A percentile compares a stretch with the other conserved stretches of the same genome.
Conservation (phyloP, 2,113 vertebrate genomes). For the Leptobrachium leishanense region DNA sequence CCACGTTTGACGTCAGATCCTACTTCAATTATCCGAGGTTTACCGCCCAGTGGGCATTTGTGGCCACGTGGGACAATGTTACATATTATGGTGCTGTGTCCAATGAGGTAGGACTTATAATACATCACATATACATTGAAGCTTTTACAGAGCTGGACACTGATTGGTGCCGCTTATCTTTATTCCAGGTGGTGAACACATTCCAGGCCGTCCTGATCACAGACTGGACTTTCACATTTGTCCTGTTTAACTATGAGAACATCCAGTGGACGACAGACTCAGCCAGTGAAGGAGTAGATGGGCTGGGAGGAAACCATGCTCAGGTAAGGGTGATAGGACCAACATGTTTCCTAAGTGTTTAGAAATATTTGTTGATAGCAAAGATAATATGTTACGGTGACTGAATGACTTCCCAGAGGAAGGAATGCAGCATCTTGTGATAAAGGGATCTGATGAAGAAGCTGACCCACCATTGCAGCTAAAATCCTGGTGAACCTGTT, state of each 20-base stretch:
- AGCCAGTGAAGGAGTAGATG: not conserved
- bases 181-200: constrained; percentile 51
- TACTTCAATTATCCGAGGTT: constrained; percentile 56
- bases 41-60: constrained; percentile 53
- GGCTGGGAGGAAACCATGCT: not conserved
- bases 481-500: too few species aligned
- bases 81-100: too few species aligned
- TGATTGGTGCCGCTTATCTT: too few species aligned
- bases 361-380: too few species aligned
- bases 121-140: too few species aligned
- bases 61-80: constrained; percentile 46
- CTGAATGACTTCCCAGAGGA: too few species aligned
- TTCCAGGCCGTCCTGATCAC: constrained; percentile 61
- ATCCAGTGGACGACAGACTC: constrained; percentile 41
- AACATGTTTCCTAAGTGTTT: not conserved
- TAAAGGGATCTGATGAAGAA: too few species aligned
- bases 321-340: not conserved
- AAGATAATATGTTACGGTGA: too few species aligned
- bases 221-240: constrained; percentile 52
- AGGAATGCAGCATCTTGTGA: too few species aligned
- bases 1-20: constrained; percentile 55
- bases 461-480: too few species aligned
- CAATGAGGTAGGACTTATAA: too few species aligned
- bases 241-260: constrained; percentile 62
- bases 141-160: too few species aligned